phyloP scores from a whole-genome alignment of 30 jellyfish, hydroid and myxozoan species.

The Hydractinia echinata region DNA sequence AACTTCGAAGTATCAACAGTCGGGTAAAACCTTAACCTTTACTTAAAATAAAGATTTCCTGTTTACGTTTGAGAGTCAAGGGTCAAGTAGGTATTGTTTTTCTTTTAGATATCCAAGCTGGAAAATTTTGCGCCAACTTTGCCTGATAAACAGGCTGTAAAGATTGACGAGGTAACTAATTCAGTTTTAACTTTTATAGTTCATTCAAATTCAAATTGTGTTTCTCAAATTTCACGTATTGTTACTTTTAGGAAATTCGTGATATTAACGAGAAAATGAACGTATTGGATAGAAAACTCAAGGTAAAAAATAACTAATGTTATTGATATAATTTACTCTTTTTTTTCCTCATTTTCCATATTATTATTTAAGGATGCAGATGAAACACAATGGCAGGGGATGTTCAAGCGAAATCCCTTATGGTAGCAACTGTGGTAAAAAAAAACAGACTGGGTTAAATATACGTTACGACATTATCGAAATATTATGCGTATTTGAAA shows the following conservation, averaged over 20 bases:
- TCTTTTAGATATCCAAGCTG: slow-evolving; percentile 12
- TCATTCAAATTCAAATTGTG: neutral
- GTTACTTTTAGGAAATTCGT: neutral
- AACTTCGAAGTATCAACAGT: slow-evolving; percentile 50
- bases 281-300: neutral
- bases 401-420: slow-evolving; percentile 69
- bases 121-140: slow-evolving; percentile 16
- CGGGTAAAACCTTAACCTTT: slow-evolving; percentile 51
- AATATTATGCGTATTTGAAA: too few species aligned
- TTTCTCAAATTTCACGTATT: neutral
- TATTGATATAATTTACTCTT: neutral
- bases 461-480: too few species aligned
- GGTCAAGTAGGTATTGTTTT: neutral
- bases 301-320: neutral
- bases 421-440: slow-evolving; percentile 30
- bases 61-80: neutral
- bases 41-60: neutral
- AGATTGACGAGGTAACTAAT: slow-evolving; percentile 16
- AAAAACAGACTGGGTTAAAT: too few species aligned
- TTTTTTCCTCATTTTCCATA: neutral
- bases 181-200: neutral
- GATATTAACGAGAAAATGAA: slow-evolving; percentile 13
- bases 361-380: slow-evolving; percentile 52
- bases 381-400: slow-evolving; percentile 74
- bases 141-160: slow-evolving; percentile 12